Percentiles rank a stretch among this genome's conserved stretches.
Conservation (phyloP, 1,140 invertebrate genomes). For the Teleopsis dalmanni region DNA sequence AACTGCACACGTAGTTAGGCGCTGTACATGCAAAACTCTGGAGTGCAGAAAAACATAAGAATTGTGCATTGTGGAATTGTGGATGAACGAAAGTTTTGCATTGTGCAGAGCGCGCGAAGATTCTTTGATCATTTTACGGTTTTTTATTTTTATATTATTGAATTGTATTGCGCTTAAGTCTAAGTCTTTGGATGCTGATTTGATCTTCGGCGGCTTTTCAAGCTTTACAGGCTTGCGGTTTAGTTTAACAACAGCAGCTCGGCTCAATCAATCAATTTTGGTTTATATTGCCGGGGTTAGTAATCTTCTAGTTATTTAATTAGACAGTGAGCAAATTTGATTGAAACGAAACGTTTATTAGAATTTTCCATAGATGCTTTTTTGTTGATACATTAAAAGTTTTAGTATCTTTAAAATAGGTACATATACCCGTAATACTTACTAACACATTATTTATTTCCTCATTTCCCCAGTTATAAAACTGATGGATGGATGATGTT, state of each 20-base stretch:
- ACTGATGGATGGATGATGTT: too few species aligned
- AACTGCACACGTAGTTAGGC: slow-evolving; percentile 37
- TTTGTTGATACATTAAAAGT: too few species aligned
- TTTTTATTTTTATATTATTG: slow-evolving; percentile 14
- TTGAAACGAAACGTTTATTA: too few species aligned
- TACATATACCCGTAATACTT: too few species aligned
- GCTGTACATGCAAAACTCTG: background rate
- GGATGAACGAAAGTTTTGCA: background rate
- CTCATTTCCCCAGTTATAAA: too few species aligned
- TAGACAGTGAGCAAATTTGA: too few species aligned
- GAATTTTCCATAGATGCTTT: too few species aligned
- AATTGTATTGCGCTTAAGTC: background rate
- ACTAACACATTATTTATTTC: too few species aligned
- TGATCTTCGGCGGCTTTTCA: background rate
- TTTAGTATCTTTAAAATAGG: too few species aligned
- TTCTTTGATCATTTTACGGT: slow-evolving; percentile 44
- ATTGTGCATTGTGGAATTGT: background rate
- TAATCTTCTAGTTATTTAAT: background rate
- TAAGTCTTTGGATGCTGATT: background rate
- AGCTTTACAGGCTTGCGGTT: too few species aligned
- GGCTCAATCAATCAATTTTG: background rate
- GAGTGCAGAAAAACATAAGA: background rate
- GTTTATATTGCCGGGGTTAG: background rate
- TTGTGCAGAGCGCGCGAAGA: slow-evolving; percentile 37
- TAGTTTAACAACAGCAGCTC: background rate